Percentiles rank a stretch among this genome's conserved stretches.
Evolutionary conservation across 1,140 invertebrate species (phyloP).

Genomic region (Aphelenchoides besseyi): DNA sequence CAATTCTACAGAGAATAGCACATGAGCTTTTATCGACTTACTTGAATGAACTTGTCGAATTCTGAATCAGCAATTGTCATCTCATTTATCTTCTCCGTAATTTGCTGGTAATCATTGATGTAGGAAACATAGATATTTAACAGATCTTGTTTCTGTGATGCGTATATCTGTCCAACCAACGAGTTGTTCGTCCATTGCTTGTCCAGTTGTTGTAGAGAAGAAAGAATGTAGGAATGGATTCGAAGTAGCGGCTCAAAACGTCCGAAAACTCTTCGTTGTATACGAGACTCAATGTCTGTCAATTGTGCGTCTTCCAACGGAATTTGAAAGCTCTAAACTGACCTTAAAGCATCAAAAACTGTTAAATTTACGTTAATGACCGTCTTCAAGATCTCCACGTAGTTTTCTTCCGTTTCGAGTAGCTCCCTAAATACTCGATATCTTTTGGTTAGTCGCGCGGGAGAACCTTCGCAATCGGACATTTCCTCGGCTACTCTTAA

Average conservation of each 20-base stretch:
- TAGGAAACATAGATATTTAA: constrained; percentile 10
- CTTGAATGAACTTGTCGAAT: neutral
- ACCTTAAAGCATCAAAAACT: neutral
- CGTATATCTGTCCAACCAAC: constrained; percentile 3
- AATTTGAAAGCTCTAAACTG: constrained; percentile 7
- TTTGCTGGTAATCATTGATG: constrained; percentile 10
- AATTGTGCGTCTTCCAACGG: neutral
- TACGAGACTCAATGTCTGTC: neutral
- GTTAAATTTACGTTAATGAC: neutral
- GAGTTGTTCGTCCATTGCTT: neutral
- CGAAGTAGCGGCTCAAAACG: neutral
- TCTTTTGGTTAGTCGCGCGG: constrained; percentile 2
- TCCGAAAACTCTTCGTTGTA: neutral
- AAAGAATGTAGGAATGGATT: neutral
- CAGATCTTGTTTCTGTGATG: neutral
- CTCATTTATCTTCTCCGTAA: neutral
- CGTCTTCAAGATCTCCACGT: neutral
- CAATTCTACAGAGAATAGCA: neutral
- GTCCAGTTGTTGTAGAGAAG: neutral
- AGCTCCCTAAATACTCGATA: constrained; percentile 7
- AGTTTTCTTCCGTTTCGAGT: constrained; percentile 11
- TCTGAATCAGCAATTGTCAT: neutral
- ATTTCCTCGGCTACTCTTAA: too few relatives aligned
- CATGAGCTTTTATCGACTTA: neutral
- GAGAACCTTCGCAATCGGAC: neutral